phyloP scores from a whole-genome alignment of 1,140 invertebrate species.

The Bombus superbus region DNA sequence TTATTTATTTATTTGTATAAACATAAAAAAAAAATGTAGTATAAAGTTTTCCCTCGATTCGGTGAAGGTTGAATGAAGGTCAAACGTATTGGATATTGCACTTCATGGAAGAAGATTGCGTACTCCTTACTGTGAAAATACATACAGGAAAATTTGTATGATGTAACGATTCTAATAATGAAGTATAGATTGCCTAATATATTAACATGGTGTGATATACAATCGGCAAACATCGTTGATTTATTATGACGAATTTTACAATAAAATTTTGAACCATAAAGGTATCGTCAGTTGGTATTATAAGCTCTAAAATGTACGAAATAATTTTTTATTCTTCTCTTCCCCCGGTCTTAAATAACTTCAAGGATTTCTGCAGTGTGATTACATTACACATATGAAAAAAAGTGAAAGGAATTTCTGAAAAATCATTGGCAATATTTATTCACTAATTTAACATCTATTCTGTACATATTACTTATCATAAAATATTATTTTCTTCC shows the following conservation, averaged over 20 bases:
- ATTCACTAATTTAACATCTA: background rate
- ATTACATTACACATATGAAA: background rate
- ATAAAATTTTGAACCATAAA: background rate
- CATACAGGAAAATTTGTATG: background rate
- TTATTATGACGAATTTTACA: background rate
- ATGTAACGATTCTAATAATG: background rate
- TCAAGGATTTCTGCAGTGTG: background rate
- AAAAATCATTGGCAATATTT: background rate
- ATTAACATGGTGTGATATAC: background rate
- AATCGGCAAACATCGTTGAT: background rate
- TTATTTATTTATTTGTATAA: background rate
- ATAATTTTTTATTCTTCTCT: background rate
- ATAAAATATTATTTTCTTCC: background rate
- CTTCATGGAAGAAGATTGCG: slow-evolving; percentile 11
- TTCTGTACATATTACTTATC: background rate
- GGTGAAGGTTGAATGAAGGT: background rate
- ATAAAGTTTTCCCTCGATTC: background rate
- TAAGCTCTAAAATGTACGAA: background rate
- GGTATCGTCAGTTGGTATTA: background rate
- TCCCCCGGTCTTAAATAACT: background rate
- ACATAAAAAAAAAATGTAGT: background rate
- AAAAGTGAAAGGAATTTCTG: slow-evolving; percentile 12
- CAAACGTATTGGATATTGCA: slow-evolving; percentile 12
- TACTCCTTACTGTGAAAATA: background rate
- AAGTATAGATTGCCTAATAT: background rate